Base-by-base conservation (phyloP, 2,888 invertebrate genomes). In the Melipona beecheii region DNA sequence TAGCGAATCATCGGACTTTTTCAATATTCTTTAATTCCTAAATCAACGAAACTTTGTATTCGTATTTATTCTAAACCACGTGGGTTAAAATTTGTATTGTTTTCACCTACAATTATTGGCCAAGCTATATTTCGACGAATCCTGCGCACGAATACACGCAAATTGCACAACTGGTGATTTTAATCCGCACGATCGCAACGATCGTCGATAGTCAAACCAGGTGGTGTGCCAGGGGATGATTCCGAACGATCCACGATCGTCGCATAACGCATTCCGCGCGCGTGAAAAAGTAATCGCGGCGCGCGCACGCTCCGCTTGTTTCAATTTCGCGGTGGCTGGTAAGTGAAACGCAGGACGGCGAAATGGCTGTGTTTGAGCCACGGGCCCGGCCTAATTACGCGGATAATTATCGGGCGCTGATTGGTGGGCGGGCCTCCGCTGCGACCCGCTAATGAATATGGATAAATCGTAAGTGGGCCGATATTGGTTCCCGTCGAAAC, bases 391-490 rank as follows among this genome's bases (percentile, higher is more conserved):
- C 88, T 88, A 87, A 90, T 90, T 88, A 90, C 85, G 85, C 71
- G 85, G 83, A 75, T 90, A 87, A 89, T 89, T 89, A 90, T 90
- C 89, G 82, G 43, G 17, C 52, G 85, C 69, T 88, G 88, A 89
- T 89, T 89, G 90, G 88, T 88, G 80, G 79, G 75, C 78, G 77
- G 77, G 75, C 19, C 31, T 49, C 65, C 68, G 78, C 70, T 58
- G 65, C 62, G 71, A 73, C 75, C 83, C 62, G 52, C 86, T 89
- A 88, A 89, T 89, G 85, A 90, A 89, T 89, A 89, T 89, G 86
- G 86, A 88, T 89, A 89, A 89, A 89, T 88, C 78, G 86, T 88
- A 85, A 89, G 86, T 86, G 85, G 86, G 36, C 62, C 81, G 85
- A 90, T 89, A 88, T 90, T 90, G 88, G 88, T 85, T 90, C 81